A percentile compares a stretch with the other conserved stretches of the same genome.
phyloP scores from a whole-genome alignment of 2,113 vertebrate genomes.

The Clarias gariepinus region DNA sequence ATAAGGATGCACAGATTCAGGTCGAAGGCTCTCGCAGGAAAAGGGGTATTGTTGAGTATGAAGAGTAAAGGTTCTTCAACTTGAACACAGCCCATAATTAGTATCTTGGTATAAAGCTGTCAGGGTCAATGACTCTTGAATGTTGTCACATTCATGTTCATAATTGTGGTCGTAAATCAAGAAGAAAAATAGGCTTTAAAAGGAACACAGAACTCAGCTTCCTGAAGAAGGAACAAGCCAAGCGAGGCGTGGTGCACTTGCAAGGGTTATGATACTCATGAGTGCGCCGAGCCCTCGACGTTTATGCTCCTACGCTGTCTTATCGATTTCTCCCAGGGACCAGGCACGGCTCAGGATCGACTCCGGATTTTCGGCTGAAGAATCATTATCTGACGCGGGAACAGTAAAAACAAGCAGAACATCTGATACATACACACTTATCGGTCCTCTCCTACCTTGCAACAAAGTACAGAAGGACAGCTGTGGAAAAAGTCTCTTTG shows the following conservation, averaged over 20 bases:
- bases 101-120: not conserved
- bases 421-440: not conserved
- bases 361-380: not conserved
- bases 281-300: not conserved
- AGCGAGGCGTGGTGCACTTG: not conserved
- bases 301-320: not conserved
- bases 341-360: not conserved
- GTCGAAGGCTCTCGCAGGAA: not conserved
- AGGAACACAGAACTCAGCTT: not conserved
- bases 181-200: not conserved
- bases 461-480: not conserved
- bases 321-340: constrained; percentile 23
- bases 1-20: not conserved
- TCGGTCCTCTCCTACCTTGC: not conserved
- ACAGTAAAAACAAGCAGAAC: not conserved
- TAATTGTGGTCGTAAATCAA: too few relatives aligned
- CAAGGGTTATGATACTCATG: not conserved
- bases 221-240: not conserved
- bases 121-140: not conserved
- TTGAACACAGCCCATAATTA: not conserved
- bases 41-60: not conserved
- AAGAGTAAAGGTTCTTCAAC: not conserved
- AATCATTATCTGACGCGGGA: not conserved
- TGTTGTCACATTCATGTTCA: not conserved
- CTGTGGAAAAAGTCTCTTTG: not conserved